These are phyloP conservation scores for Montipora efflorescens DNA, from an alignment of 64 coral and sea anemone genomes.

Conservation along the genomic window DNA sequence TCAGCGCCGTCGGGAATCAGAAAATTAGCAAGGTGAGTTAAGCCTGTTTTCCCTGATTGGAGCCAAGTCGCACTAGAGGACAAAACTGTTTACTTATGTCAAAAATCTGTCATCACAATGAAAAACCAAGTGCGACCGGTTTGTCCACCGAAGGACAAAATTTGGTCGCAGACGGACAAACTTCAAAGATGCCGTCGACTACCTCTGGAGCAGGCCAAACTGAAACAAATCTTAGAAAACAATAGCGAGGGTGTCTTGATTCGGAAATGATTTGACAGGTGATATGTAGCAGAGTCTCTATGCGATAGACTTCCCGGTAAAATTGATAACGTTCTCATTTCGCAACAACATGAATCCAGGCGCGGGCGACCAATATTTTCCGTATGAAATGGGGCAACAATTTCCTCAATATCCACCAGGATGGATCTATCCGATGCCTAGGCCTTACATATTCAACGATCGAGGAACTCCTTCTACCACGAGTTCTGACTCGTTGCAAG, in stretches of 20 bases:
- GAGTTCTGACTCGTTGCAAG: too few species aligned
- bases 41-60: too few species aligned
- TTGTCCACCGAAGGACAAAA: conserved; percentile 30
- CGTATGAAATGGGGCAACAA: not conserved
- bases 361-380: not conserved
- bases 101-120: conserved; percentile 63
- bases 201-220: conserved; percentile 9
- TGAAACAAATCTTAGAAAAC: conserved; percentile 13
- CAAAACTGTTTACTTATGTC: conserved; percentile 33
- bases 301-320: not conserved
- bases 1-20: too few species aligned
- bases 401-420: conserved; percentile 13
- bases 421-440: not conserved
- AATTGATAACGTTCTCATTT: conserved; percentile 11
- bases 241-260: conserved; percentile 11
- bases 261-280: conserved; percentile 31
- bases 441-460: too few species aligned
- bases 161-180: not conserved
- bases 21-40: too few species aligned
- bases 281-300: conserved; percentile 16
- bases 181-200: not conserved
- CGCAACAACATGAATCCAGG: conserved; percentile 30
- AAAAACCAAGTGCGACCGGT: conserved; percentile 50
- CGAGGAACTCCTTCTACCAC: too few species aligned
- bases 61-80: conserved; percentile 40